These are phyloP conservation scores for Artemia franciscana DNA, from an alignment of 1,140 invertebrate genomes.

Conservation along the genomic window DNA sequence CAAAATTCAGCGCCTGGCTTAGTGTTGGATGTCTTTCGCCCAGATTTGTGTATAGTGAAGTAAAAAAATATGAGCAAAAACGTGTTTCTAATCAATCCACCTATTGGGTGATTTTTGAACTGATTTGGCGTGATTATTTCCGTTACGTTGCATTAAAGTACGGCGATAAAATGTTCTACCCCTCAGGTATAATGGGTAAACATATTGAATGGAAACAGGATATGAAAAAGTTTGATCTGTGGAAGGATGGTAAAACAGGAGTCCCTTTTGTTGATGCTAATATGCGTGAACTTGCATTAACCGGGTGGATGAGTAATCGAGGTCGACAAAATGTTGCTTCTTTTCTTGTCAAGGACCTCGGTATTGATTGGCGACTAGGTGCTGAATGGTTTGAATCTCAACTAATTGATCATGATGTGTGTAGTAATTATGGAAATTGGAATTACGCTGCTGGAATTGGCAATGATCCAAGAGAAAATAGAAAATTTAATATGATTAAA, in stretches of 20 bases:
- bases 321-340: constrained; percentile 24
- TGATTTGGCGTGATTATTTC: constrained; percentile 24
- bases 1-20: constrained; percentile 24
- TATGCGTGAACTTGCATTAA: constrained; percentile 22
- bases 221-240: constrained; percentile 17
- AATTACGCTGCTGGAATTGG: constrained; percentile 23
- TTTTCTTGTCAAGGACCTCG: constrained; percentile 23
- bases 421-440: constrained; percentile 26
- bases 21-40: constrained; percentile 21
- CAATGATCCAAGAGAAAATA: constrained; percentile 23
- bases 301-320: constrained; percentile 25
- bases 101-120: constrained; percentile 24
- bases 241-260: constrained; percentile 22
- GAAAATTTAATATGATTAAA: constrained; percentile 25
- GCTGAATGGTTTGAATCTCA: constrained; percentile 24
- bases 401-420: constrained; percentile 24
- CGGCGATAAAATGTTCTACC: constrained; percentile 20
- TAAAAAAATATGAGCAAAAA: constrained; percentile 19
- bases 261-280: constrained; percentile 26
- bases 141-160: constrained; percentile 22
- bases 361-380: constrained; percentile 24
- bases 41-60: constrained; percentile 20
- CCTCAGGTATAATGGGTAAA: constrained; percentile 16
- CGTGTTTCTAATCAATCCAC: constrained; percentile 20
- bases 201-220: constrained; percentile 19